phyloP scores from a whole-genome alignment of 2,113 vertebrate genomes.

The Poecile atricapillus region DNA sequence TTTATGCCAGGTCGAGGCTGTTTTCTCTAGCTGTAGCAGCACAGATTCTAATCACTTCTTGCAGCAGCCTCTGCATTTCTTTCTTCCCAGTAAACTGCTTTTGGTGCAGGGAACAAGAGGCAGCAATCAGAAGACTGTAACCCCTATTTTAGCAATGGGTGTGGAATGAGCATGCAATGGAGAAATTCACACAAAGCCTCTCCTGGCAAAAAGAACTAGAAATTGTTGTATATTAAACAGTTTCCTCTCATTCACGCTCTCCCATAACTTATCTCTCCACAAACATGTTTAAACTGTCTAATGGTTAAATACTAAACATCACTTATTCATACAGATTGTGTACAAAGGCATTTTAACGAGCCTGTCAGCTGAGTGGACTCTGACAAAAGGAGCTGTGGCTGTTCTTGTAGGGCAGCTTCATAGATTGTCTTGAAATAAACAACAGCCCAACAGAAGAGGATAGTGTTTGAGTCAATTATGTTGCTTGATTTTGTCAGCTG shows the following conservation, averaged over 20 bases:
- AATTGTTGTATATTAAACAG: not conserved
- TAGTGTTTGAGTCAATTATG: conserved; percentile 53
- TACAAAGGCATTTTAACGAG: not conserved
- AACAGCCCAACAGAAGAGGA: conserved; percentile 31
- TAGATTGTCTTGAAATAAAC: not conserved
- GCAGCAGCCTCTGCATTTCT: not conserved
- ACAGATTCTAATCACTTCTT: not conserved
- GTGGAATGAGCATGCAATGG: not conserved
- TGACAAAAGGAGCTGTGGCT: not conserved
- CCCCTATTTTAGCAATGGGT: not conserved
- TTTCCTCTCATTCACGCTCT: not conserved
- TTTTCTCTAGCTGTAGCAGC: not conserved
- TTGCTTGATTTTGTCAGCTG: conserved; percentile 62
- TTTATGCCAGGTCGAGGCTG: not conserved
- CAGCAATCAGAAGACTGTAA: not conserved
- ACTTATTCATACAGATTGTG: not conserved
- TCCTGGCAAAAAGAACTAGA: not conserved
- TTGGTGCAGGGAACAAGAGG: not conserved
- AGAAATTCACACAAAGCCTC: not conserved
- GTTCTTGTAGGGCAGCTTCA: not conserved
- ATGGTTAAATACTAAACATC: not conserved
- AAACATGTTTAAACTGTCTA: not conserved
- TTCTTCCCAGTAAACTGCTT: not conserved
- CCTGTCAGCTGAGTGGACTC: not conserved
- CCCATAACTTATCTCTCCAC: not conserved